These are phyloP conservation scores for Choristoneura rosaceana DNA, from an alignment of 2,888 invertebrate genomes.

Conservation along the genomic window DNA sequence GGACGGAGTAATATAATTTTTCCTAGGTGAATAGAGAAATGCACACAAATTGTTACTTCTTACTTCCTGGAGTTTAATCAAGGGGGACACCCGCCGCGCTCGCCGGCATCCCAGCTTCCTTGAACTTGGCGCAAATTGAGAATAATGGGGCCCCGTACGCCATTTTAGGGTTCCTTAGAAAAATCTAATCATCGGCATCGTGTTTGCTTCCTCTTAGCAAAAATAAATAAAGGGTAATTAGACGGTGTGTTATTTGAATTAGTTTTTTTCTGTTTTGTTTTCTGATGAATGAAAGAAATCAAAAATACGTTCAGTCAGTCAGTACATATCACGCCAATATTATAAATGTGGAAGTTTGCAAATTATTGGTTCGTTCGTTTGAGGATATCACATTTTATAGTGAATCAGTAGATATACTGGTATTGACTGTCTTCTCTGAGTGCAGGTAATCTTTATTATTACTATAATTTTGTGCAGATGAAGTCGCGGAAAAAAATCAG, in stretches of 20 bases:
- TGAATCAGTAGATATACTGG: too few species aligned
- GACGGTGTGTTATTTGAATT: background rate
- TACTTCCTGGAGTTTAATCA: constrained; percentile 81
- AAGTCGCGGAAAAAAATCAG: too few species aligned
- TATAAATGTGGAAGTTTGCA: too few species aligned
- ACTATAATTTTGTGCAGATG: too few species aligned
- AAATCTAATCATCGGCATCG: constrained; percentile 59
- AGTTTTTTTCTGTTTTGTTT: background rate
- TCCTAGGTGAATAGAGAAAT: constrained; percentile 60
- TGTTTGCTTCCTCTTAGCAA: constrained; percentile 21
- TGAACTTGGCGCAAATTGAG: constrained; percentile 81
- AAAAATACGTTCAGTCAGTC: too few species aligned
- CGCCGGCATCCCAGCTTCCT: constrained; percentile 65
- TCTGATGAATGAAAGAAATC: too few species aligned
- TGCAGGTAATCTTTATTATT: too few species aligned
- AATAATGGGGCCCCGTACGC: constrained; percentile 75
- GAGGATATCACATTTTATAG: too few species aligned
- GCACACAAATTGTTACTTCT: constrained; percentile 81
- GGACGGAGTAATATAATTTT: constrained; percentile 56
- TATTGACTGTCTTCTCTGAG: too few species aligned
- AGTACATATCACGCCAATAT: too few species aligned
- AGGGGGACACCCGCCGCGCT: constrained; percentile 83
- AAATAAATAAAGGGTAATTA: constrained; percentile 31
- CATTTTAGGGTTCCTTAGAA: constrained; percentile 70
- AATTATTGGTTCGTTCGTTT: too few species aligned